A percentile compares a stretch with the other conserved stretches of the same genome.
Conservation (phyloP, 1,140 invertebrate genomes). For the Ectropis grisescens region DNA sequence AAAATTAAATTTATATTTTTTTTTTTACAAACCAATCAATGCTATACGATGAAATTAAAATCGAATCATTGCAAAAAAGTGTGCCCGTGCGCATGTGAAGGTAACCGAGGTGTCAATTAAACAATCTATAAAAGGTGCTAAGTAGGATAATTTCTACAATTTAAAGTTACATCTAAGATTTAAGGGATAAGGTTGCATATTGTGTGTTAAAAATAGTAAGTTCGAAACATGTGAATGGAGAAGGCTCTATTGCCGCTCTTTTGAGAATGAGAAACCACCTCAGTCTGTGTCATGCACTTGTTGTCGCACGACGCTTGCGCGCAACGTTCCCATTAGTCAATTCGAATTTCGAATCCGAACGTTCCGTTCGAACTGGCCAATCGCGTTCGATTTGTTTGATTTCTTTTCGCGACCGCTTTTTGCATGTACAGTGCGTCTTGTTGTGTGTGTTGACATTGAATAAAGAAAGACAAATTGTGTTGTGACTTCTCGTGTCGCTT, state of each 20-base stretch:
- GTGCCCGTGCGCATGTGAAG: conserved; percentile 59
- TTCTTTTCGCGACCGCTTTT: conserved; percentile 42
- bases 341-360: conserved; percentile 47
- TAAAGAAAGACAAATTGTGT: conserved; percentile 29
- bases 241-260: conserved; percentile 39
- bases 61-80: conserved; percentile 49
- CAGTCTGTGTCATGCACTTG: conserved; percentile 46
- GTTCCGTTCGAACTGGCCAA: conserved; percentile 39
- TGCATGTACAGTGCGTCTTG: conserved; percentile 30
- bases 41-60: conserved; percentile 35
- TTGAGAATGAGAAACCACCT: conserved; percentile 53
- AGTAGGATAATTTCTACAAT: too few species aligned
- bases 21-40: too few species aligned
- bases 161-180: too few species aligned
- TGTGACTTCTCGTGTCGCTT: conserved; percentile 21
- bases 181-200: too few species aligned
- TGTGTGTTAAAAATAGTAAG: too few species aligned
- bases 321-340: conserved; percentile 24
- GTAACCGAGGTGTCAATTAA: conserved; percentile 48
- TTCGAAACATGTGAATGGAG: conserved; percentile 55
- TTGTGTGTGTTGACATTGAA: conserved; percentile 52
- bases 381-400: conserved; percentile 40
- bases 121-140: too few species aligned
- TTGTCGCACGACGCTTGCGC: conserved; percentile 29
- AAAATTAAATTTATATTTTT: too few species aligned